Evolutionary conservation across 2,797 vertebrate genomes (phyloP).

Genomic region (Phylloscopus collybita): DNA sequence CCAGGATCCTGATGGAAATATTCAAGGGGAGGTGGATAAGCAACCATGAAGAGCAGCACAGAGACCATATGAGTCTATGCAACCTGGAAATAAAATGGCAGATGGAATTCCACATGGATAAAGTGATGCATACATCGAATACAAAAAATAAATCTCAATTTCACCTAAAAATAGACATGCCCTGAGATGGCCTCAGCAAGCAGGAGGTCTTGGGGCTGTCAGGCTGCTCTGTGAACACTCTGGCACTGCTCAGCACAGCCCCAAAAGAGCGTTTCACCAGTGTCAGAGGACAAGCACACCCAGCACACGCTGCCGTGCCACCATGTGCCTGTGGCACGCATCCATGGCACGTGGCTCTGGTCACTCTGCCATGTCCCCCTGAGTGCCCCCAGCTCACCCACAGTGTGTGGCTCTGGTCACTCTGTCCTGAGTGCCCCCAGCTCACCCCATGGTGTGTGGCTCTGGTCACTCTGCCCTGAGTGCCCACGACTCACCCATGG

Average conservation of each 20-base stretch:
- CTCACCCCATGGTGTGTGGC: neutral
- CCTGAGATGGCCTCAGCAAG: neutral
- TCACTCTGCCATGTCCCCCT: neutral
- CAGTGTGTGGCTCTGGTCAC: neutral
- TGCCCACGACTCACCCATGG: neutral
- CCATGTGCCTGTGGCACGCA: neutral
- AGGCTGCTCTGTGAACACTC: neutral
- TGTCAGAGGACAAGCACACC: fast-evolving
- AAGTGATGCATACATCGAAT: neutral
- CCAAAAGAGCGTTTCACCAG: neutral
- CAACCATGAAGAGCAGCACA: neutral
- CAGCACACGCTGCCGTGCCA: fast-evolving
- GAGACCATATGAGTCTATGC: neutral
- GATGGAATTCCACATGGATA: neutral
- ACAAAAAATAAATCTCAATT: neutral
- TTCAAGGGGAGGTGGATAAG: neutral
- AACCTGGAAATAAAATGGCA: neutral
- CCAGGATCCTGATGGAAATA: neutral
- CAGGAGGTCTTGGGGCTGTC: neutral
- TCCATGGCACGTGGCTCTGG: neutral
- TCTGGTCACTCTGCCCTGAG: neutral
- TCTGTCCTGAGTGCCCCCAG: neutral
- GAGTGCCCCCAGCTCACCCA: neutral
- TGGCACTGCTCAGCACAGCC: fast-evolving
- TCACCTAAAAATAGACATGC: neutral